Conservation (phyloP, 1,140 invertebrate genomes). For the Macrostomum lignano region DNA sequence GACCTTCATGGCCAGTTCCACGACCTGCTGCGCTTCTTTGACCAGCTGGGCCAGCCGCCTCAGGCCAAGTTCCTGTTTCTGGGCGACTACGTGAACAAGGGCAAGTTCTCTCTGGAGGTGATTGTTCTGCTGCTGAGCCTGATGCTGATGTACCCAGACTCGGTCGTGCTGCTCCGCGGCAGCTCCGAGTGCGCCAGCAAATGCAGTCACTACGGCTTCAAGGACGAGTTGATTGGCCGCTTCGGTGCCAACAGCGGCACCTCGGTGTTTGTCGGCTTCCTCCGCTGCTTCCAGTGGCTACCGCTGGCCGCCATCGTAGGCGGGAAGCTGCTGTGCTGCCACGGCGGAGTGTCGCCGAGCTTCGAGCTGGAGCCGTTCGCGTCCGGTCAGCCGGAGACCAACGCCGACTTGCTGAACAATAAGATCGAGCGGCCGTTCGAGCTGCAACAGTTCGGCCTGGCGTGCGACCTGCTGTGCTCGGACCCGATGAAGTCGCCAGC, state of each 20-base stretch:
- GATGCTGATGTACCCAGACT: slow-evolving; percentile 33
- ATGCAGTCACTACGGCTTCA: slow-evolving; percentile 36
- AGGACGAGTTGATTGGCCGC: too few species aligned
- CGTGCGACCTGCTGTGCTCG: slow-evolving; percentile 28
- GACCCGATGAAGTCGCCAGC: slow-evolving; percentile 35
- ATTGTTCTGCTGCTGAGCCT: slow-evolving; percentile 25
- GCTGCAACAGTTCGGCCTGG: slow-evolving; percentile 57
- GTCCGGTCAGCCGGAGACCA: too few species aligned
- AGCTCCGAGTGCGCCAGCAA: slow-evolving; percentile 40
- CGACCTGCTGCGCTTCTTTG: slow-evolving; percentile 27
- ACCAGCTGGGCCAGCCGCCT: slow-evolving; percentile 38
- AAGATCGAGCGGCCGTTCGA: slow-evolving; percentile 28
- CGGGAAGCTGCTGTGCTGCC: slow-evolving; percentile 10
- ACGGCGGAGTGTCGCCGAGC: slow-evolving; percentile 10
- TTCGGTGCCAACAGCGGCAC: too few species aligned
- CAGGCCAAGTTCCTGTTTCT: slow-evolving; percentile 40
- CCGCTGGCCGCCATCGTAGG: slow-evolving; percentile 10
- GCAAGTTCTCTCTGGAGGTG: slow-evolving; percentile 34
- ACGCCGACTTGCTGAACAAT: too few species aligned
- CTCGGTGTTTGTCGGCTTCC: too few species aligned
- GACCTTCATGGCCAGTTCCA: slow-evolving; percentile 30
- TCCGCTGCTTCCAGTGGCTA: too few species aligned
- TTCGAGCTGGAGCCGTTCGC: too few species aligned
- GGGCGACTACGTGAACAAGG: slow-evolving; percentile 33
- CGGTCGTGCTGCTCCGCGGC: slow-evolving; percentile 38